A percentile compares a stretch with the other conserved stretches of the same genome.
Conservation (phyloP, 2,888 invertebrate species). For the Pristionchus fissidentatus region DNA sequence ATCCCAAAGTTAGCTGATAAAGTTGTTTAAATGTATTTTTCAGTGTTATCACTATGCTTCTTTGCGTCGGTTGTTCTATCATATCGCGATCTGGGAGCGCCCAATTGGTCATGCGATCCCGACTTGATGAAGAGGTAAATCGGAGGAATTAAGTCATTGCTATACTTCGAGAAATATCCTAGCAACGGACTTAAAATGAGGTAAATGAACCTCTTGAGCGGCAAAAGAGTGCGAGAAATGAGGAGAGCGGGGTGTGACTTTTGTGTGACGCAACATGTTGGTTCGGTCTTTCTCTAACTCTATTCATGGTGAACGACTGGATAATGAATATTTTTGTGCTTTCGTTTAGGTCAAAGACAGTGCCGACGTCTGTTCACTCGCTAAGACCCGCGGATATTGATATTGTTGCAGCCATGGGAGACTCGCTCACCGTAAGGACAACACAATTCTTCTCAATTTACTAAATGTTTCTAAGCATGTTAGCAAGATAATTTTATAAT, state of each 20-base stretch:
- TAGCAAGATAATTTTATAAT: neutral
- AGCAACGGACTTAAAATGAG: too few relatives aligned
- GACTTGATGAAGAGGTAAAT: conserved; percentile 55
- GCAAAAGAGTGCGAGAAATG: too few relatives aligned
- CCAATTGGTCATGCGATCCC: conserved; percentile 59
- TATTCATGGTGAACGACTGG: neutral
- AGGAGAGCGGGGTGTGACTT: too few relatives aligned
- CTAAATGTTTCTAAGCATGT: neutral
- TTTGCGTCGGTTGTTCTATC: neutral
- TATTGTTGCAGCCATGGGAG: conserved; percentile 64
- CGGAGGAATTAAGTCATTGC: too few relatives aligned
- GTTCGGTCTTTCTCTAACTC: too few relatives aligned
- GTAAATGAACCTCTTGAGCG: too few relatives aligned
- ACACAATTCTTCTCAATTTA: neutral
- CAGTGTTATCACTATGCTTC: neutral
- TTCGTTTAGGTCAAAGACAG: conserved; percentile 54
- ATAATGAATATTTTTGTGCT: neutral
- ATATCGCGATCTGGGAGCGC: conserved; percentile 54
- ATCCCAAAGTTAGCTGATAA: too few relatives aligned
- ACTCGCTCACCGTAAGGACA: conserved; percentile 63
- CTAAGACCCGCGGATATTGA: conserved; percentile 65
- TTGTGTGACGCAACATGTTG: too few relatives aligned
- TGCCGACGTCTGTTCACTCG: conserved; percentile 76
- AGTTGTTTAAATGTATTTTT: neutral
- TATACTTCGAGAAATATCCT: too few relatives aligned